Base-by-base conservation (phyloP, 2,113 vertebrate species). In the Oenanthe melanoleuca region DNA sequence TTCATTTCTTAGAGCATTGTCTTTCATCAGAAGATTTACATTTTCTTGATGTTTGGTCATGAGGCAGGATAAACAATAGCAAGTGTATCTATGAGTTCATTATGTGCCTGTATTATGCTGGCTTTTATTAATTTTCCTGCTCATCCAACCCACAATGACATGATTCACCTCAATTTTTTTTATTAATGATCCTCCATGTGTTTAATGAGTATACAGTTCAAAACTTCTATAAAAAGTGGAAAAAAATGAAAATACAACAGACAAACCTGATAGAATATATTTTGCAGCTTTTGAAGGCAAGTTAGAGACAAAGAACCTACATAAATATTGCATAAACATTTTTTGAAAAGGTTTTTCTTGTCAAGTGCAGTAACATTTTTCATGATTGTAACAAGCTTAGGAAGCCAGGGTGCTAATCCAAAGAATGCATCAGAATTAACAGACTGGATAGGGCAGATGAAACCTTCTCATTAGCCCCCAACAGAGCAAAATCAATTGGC, bases 321-420 rank as follows among this genome's bases (percentile, higher is more conserved):
- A 92, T 95, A 87, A 95, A 95, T 91, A 87, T 74, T 96, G 24
- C 50, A 72, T 74, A 55, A 95, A n/a, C 53, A 11, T 94, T 96
- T 96, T 64, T 92, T 86, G 86, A 79, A 93, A 91, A 96, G 78
- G 47, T 74, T 53, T 92, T 96, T 74, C 66, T 92, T 93, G 90
- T 91, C 69, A 89, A 92, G 53, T 31, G 33, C 13, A 86, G 53
- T 42, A 89, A 67, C 78, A 63, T 65, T 59, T 97, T 74, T 92
- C 85, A 83, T 77, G 45, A 38, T 5, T 57, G 52, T 91, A 34
- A 77, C 80, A 89, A 74, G 47, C 40, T 94, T 65, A 89, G 14
- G 40, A 70, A 93, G 52, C 29, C 57, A 55, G 78, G n/a, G 28
- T 90, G 37, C 67, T 85, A 59, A 86, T 82, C 52, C 42, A 92